Conservation (phyloP, 2,888 invertebrate species). For the Hofmannophila pseudospretella region DNA sequence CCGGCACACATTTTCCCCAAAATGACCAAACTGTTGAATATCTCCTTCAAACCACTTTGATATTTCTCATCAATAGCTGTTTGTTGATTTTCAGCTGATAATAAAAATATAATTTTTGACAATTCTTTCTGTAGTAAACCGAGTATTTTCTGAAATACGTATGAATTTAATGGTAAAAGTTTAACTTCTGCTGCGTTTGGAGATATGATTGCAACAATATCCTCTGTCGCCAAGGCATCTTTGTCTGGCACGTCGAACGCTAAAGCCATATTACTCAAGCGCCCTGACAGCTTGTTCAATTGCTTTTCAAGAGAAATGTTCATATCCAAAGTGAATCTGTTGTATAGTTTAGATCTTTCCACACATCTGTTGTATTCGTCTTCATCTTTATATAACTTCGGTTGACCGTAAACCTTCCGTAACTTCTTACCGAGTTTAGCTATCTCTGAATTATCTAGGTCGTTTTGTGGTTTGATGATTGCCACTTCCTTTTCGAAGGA, state of each 20-base stretch:
- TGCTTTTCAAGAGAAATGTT: conserved; percentile 48
- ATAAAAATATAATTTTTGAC: conserved; percentile 24
- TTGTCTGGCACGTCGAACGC: conserved; percentile 47
- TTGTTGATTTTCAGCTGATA: conserved; percentile 14
- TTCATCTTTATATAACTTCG: conserved; percentile 47
- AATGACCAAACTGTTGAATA: conserved; percentile 28
- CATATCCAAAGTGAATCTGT: conserved; percentile 42
- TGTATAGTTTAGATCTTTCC: conserved; percentile 33
- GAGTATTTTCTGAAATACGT: conserved; percentile 60
- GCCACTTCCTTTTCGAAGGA: conserved; percentile 28
- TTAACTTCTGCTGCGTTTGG: conserved; percentile 35
- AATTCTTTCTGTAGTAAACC: conserved; percentile 38
- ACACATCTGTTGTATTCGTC: conserved; percentile 39
- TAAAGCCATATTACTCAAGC: conserved; percentile 31
- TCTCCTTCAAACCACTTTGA: conserved; percentile 17
- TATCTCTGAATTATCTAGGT: conserved; percentile 37
- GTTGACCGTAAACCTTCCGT: conserved; percentile 55
- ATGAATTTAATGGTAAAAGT: conserved; percentile 78
- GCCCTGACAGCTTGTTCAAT: conserved; percentile 28
- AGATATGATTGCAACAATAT: conserved; percentile 27
- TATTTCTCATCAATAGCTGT: conserved; percentile 2
- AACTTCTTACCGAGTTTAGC: conserved; percentile 57
- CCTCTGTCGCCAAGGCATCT: conserved; percentile 26
- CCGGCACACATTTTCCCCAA: conserved; percentile 34
- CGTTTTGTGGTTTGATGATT: conserved; percentile 23